These are phyloP conservation scores for Clarias platycephalus DNA, from an alignment of 2,797 vertebrate species.

Conservation along the genomic window DNA sequence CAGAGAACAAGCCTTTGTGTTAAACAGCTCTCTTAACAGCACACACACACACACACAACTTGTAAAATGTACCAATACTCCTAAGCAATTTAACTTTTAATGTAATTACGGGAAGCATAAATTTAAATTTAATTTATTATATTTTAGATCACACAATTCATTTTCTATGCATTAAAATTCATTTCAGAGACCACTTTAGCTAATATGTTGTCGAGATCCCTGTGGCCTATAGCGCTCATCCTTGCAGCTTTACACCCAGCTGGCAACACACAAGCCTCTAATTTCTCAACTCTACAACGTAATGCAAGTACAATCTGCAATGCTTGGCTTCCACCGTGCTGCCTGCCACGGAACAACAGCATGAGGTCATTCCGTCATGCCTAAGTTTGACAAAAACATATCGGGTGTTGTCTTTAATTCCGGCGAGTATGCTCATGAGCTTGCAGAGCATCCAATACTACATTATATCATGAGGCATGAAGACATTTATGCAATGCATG, in stretches of 20 bases:
- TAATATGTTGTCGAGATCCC: background rate
- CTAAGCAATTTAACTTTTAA: background rate
- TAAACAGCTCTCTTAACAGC: background rate
- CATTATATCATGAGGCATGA: background rate
- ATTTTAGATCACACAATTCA: background rate
- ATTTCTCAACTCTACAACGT: background rate
- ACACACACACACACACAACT: background rate
- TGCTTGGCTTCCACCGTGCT: background rate
- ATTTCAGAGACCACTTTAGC: background rate
- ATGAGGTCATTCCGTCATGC: background rate
- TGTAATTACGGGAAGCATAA: background rate
- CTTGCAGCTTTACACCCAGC: background rate
- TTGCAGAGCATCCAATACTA: background rate
- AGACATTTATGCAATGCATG: background rate
- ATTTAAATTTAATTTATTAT: background rate
- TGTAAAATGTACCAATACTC: background rate
- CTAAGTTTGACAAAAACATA: background rate
- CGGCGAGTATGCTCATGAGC: background rate
- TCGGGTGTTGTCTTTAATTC: background rate
- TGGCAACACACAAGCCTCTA: background rate
- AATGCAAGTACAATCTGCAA: background rate
- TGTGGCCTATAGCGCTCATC: background rate
- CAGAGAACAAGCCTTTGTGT: background rate
- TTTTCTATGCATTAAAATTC: conserved; percentile 1
- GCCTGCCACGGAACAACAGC: background rate